Evolutionary conservation across 2,888 invertebrate species (phyloP), one percentile per base, ranked within the genome.

Genomic region (Netelia fuscicornis): DNA sequence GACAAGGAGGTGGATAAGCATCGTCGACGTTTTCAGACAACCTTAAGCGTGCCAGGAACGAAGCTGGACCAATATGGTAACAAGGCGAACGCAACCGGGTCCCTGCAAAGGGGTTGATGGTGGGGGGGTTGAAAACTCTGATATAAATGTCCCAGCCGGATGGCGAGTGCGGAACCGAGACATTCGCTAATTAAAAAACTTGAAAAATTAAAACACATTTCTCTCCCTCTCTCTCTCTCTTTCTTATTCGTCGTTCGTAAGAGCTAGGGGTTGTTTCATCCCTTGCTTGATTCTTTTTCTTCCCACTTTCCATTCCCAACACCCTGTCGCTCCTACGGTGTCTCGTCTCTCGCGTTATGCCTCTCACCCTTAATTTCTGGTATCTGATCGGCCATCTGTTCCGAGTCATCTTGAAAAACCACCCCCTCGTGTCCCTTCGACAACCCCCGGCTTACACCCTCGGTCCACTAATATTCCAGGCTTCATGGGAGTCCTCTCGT

Each of bases 141-240:
- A 93, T 93, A 93, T 93, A 93, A 93, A 93, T 93, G 93, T 93
- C 93, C 90, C 90, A 88, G 90, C 88, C 91, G 91, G 65, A 84
- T 81, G 90, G 90, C 85, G 86, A 86, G 84, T 80, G 91, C 92
- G 92, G 92, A 91, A 91, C 91, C 91, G 92, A 93, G 93, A 93
- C 93, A 93, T 93, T 93, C 93, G 92, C 93, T 93, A 93, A 93
- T 93, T 93, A 93, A 93, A 93, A 93, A 93, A 93, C 93, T 93
- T 93, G 93, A 93, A 93, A 93, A 93, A 93, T 93, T 93, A 93
- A 93, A 93, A 93, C 93, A 93, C 93, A 93, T 93, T 93, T 93
- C 92, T 93, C 93, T 92, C 91, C 88, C 88, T 90, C 88, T 90
- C 65, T 42, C 48, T 76, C 64, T 60, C 20, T 48, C 17, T 17